phyloP scores from a whole-genome alignment of 2,888 invertebrate genomes.

The Callimorpha dominula region DNA sequence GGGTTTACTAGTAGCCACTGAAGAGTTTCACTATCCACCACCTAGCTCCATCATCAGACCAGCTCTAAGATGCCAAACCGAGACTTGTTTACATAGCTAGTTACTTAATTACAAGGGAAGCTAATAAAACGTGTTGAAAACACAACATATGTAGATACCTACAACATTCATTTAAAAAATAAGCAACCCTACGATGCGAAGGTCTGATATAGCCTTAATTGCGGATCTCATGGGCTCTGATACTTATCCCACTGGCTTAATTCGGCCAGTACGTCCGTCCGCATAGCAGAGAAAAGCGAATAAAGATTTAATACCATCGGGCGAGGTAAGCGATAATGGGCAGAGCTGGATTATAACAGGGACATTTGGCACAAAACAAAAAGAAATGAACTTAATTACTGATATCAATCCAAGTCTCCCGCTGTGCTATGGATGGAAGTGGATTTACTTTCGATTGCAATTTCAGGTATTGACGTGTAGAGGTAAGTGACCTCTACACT shows the following conservation, averaged over 20 bases:
- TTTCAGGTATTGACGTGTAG: neutral
- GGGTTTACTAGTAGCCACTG: too few relatives aligned
- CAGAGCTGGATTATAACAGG: neutral
- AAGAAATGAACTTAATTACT: neutral
- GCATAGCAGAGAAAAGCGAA: neutral
- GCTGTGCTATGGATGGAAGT: neutral
- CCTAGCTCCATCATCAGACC: too few relatives aligned
- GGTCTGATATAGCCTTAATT: conserved; percentile 14
- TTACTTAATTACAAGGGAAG: too few relatives aligned
- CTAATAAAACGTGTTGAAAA: neutral
- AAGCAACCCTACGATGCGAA: neutral
- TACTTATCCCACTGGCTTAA: conserved; percentile 12
- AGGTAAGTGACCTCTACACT: too few relatives aligned
- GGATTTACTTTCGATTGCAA: neutral
- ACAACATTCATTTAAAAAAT: neutral
- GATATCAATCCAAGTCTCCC: neutral
- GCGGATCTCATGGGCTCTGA: conserved; percentile 1
- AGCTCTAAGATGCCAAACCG: too few relatives aligned
- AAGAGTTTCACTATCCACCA: too few relatives aligned
- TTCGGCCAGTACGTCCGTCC: conserved; percentile 10
- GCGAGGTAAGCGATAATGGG: neutral
- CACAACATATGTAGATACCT: neutral
- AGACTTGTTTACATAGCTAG: too few relatives aligned
- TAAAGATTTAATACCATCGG: conserved; percentile 15
- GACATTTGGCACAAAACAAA: neutral